phyloP scores from a whole-genome alignment of 2,113 vertebrate species.

The Eptesicus fuscus region DNA sequence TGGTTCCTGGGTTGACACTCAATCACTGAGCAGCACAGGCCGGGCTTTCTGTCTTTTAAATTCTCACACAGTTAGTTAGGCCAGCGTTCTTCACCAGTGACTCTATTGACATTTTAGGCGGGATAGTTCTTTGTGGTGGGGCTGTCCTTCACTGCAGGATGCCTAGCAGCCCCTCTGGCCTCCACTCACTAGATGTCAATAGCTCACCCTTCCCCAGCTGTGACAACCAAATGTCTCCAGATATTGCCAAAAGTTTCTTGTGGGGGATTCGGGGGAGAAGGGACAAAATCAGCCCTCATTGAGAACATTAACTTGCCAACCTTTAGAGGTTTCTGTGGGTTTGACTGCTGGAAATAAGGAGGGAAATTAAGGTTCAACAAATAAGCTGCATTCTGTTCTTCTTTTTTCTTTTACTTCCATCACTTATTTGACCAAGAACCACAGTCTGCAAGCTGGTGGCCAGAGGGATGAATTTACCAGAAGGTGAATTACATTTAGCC shows the following conservation, averaged over 20 bases:
- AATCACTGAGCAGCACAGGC: too few relatives aligned
- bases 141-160: too few relatives aligned
- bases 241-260: not conserved
- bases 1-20: too few relatives aligned
- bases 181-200: too few relatives aligned
- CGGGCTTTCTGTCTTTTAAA: not conserved
- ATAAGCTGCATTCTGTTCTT: not conserved
- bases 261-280: fast-evolving
- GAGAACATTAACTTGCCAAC: not conserved
- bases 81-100: not conserved
- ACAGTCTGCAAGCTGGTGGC: not conserved
- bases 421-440: not conserved
- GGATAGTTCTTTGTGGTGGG: not conserved
- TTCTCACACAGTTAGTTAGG: not conserved
- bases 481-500: not conserved
- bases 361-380: not conserved
- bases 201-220: too few relatives aligned
- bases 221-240: not conserved
- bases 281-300: not conserved
- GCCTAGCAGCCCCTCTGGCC: too few relatives aligned
- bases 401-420: not conserved
- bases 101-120: not conserved
- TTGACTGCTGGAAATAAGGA: not conserved
- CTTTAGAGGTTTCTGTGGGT: not conserved
- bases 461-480: not conserved